Evolutionary conservation across 2,113 vertebrate genomes (phyloP).

Genomic region (Chloebia gouldiae): DNA sequence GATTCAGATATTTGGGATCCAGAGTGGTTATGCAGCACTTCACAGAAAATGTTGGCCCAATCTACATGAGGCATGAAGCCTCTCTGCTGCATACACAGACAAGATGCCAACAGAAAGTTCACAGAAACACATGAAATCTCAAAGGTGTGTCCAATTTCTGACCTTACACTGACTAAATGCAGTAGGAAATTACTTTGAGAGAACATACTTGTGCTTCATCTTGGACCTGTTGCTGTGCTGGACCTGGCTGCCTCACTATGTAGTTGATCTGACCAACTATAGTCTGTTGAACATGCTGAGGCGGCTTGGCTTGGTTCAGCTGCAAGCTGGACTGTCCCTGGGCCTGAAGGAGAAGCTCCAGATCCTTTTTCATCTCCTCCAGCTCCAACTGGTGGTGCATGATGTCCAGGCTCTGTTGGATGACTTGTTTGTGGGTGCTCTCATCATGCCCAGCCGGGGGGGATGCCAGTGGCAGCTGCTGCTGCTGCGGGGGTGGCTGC

Average conservation of each 20-base stretch:
- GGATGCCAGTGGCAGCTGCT: not conserved
- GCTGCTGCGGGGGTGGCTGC: slow-evolving; percentile 48
- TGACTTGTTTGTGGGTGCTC: slow-evolving; percentile 61
- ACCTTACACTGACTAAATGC: not conserved
- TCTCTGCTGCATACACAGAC: not conserved
- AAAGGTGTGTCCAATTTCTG: not conserved
- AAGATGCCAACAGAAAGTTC: not conserved
- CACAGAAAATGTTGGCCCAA: not conserved
- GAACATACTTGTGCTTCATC: slow-evolving; percentile 70
- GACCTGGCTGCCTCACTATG: slow-evolving; percentile 76
- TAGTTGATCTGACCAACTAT: slow-evolving; percentile 80
- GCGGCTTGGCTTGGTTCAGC: slow-evolving; percentile 74
- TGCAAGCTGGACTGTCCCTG: slow-evolving; percentile 77
- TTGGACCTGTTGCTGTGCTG: slow-evolving; percentile 69
- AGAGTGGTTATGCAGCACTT: not conserved
- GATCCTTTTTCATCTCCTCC: slow-evolving; percentile 80
- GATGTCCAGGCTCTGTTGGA: slow-evolving; percentile 75
- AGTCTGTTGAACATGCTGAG: slow-evolving; percentile 75
- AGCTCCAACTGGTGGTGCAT: slow-evolving; percentile 78
- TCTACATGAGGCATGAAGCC: not conserved
- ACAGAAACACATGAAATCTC: not conserved
- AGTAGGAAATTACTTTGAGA: not conserved
- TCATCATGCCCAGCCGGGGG: slow-evolving; percentile 17
- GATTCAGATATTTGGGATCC: not conserved
- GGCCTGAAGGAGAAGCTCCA: slow-evolving; percentile 79